Base-by-base conservation (phyloP, 2,888 invertebrate species). In the Galerucella pusilla region DNA sequence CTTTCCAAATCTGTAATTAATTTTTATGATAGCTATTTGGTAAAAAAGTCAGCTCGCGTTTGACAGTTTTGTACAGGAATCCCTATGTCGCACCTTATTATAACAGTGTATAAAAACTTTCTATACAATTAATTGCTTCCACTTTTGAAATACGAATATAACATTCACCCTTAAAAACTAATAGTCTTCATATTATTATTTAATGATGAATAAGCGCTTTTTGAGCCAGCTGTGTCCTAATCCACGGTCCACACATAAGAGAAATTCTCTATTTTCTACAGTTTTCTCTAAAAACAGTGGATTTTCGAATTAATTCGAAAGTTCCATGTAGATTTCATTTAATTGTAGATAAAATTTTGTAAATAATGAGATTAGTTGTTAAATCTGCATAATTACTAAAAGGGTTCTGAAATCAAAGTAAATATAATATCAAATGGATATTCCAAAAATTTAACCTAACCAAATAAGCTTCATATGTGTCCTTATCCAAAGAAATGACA, bases 261-360 rank as follows among this genome's bases (percentile, higher is more conserved):
- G 16, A 57, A 57, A 6, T n/a, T 20, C 6, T 20, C 20, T 57
- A 57, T 57, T 20, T 7, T 57, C 52, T 52, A 52, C 14, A 52
- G 52, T 52, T 52, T 57, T 57, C 42, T 35, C 61, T n/a, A 61
- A 14, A 61, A 61, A 61, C 35, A 35, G 14, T 42, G 28, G 61
- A 61, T 61, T 61, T 61, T 35, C 28, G 42, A 12, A 61, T 61
- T 61, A 35, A 42, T 35, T 35, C 14, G n/a, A 61, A 61, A 35
- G 28, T 61, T 61, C 12, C 10, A 42, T 28, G 61, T 42, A 42
- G 7, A 12, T 42, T 61, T 42, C 16, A 61, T 61, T 61, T 7
- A 16, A 35, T 61, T 14, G 61, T 61, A 14, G 14, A 61, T n/a
- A 57, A 61, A 14, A 42, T 61, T 35, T 61, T 28, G n/a, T 61